Percentiles rank a stretch among this genome's conserved stretches.
These are phyloP conservation scores for Emydura subglobosa DNA, from an alignment of 2,113 vertebrate species.

Conservation along the genomic window DNA sequence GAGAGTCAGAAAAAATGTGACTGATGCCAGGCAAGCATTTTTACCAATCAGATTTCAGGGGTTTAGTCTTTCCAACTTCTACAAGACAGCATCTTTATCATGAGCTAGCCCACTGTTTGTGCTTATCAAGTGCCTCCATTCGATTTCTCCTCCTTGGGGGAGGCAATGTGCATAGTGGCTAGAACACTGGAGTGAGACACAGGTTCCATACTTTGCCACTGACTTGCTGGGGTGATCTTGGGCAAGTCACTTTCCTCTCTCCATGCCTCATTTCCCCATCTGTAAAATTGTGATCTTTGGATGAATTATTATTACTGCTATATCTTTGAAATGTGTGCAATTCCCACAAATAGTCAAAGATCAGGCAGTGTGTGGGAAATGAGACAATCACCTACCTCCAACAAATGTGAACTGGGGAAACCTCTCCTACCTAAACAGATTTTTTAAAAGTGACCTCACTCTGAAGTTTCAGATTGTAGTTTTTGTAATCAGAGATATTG, in stretches of 20 bases:
- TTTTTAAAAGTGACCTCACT: neutral
- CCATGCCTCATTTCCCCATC: neutral
- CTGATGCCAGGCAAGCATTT: neutral
- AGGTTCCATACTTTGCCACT: neutral
- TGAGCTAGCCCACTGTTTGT: conserved; percentile 4
- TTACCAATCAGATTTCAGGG: neutral
- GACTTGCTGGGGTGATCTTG: conserved; percentile 18
- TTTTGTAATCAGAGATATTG: neutral
- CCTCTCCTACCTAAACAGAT: neutral
- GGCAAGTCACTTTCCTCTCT: neutral
- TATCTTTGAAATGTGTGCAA: neutral
- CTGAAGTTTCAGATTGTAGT: neutral
- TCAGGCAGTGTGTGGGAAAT: too few species aligned
- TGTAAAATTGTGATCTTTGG: neutral
- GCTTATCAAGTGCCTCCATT: conserved; percentile 65
- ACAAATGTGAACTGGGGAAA: neutral
- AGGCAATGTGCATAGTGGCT: neutral
- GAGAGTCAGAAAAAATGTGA: neutral
- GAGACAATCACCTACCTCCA: neutral
- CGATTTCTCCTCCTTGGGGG: neutral
- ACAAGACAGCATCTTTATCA: neutral
- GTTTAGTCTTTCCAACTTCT: conserved; percentile 37
- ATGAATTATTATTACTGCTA: neutral
- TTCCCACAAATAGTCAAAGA: neutral
- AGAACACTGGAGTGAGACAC: conserved; percentile 34